Evolutionary conservation across 2,113 vertebrate genomes (phyloP).

Genomic region (Otocyon megalotis): DNA sequence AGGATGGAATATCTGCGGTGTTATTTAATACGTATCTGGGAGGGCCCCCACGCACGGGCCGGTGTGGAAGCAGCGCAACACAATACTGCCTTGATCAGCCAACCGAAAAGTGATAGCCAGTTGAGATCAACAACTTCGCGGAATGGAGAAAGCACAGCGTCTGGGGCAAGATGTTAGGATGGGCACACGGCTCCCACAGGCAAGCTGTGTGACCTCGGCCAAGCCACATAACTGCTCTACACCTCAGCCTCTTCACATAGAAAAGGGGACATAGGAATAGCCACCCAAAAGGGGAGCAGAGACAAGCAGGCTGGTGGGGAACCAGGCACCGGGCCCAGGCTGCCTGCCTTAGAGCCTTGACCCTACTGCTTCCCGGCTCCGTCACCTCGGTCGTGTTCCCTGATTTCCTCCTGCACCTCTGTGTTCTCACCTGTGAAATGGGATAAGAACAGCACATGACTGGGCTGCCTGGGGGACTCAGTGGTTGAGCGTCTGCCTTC

Average conservation of each 20-base stretch:
- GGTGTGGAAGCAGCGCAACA: not conserved
- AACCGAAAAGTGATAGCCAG: not conserved
- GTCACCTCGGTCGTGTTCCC: not conserved
- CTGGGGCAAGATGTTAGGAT: not conserved
- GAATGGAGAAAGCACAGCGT: not conserved
- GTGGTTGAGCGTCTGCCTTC: too few relatives aligned
- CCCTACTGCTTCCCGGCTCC: not conserved
- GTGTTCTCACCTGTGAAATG: not conserved
- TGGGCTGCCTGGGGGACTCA: too few relatives aligned
- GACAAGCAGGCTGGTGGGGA: not conserved
- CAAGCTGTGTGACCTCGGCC: not conserved
- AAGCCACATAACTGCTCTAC: not conserved
- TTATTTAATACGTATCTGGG: not conserved
- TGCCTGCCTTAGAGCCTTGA: not conserved
- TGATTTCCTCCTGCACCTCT: not conserved
- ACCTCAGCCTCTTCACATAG: not conserved
- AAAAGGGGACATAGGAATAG: not conserved
- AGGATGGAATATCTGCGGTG: fast-evolving
- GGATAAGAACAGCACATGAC: too few relatives aligned
- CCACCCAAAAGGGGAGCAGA: not conserved
- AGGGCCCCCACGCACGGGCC: not conserved
- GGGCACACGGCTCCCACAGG: not conserved
- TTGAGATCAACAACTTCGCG: not conserved
- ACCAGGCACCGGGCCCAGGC: not conserved
- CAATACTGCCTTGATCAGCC: not conserved